These are phyloP conservation scores for Oreochromis tanganicae DNA, from an alignment of 2,113 vertebrate species.

Conservation along the genomic window DNA sequence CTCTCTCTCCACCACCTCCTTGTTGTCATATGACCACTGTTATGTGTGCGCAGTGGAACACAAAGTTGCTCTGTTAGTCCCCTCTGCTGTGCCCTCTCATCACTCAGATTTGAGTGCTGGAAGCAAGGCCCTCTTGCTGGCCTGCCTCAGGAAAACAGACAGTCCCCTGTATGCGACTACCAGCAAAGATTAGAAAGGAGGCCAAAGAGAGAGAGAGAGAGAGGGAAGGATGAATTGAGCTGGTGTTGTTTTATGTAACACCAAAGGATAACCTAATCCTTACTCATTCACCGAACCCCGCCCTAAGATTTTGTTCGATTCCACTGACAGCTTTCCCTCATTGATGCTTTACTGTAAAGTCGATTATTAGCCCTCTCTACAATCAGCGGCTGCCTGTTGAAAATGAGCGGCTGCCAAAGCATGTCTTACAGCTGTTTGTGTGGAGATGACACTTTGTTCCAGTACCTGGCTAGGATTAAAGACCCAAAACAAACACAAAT, in stretches of 20 bases:
- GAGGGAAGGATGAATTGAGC: constrained; percentile 12
- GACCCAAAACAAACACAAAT: constrained; percentile 59
- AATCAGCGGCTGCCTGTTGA: not conserved
- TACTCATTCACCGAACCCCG: not conserved
- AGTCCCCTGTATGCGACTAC: constrained; percentile 30
- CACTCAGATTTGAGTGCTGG: constrained; percentile 49
- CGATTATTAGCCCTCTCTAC: constrained; percentile 1
- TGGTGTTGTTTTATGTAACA: constrained; percentile 45
- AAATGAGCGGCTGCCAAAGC: constrained; percentile 6
- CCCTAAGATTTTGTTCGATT: constrained; percentile 22
- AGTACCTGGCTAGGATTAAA: constrained; percentile 41
- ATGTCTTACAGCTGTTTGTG: constrained; percentile 10
- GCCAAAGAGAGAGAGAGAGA: constrained; percentile 20
- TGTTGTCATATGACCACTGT: constrained; percentile 75
- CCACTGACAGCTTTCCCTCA: not conserved
- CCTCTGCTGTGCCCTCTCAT: constrained; percentile 55
- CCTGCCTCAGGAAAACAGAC: constrained; percentile 42
- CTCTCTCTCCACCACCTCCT: constrained; percentile 51
- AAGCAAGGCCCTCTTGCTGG: constrained; percentile 45
- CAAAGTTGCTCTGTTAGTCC: constrained; percentile 74
- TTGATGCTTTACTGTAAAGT: not conserved
- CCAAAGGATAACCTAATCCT: constrained; percentile 36
- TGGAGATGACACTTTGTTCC: constrained; percentile 45
- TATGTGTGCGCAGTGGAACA: constrained; percentile 63
- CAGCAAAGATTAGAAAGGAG: constrained; percentile 32